Evolutionary conservation across 2,888 invertebrate genomes (phyloP).

Genomic region (Parthenolecanium corni): DNA sequence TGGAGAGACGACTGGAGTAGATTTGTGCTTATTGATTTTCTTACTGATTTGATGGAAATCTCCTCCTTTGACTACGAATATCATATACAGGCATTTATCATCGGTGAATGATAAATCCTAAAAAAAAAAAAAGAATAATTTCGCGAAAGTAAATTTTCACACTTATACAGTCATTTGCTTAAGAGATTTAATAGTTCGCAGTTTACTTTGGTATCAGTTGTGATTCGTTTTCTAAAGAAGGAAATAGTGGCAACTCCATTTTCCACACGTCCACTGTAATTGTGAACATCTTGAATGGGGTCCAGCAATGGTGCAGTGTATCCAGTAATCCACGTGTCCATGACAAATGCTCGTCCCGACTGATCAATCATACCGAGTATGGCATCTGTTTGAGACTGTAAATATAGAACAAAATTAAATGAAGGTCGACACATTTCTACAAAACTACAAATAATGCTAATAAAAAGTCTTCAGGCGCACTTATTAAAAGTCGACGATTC

Average conservation of each 20-base stretch:
- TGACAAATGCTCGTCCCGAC: constrained; percentile 64
- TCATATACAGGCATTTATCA: constrained; percentile 68
- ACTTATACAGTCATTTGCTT: background rate
- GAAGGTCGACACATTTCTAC: background rate
- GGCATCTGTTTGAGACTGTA: constrained; percentile 72
- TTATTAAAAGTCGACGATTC: background rate
- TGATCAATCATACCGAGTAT: constrained; percentile 80
- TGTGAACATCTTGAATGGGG: constrained; percentile 58
- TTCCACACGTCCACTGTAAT: constrained; percentile 54
- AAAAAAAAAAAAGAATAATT: constrained; percentile 28
- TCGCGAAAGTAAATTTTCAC: background rate
- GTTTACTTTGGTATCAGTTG: constrained; percentile 49
- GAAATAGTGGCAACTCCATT: constrained; percentile 67
- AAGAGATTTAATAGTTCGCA: background rate
- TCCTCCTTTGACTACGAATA: constrained; percentile 78
- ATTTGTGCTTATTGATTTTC: constrained; percentile 67
- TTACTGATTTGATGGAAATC: constrained; percentile 71
- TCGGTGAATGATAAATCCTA: constrained; percentile 73
- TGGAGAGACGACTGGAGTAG: constrained; percentile 57
- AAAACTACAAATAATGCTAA: background rate
- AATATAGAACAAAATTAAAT: constrained; percentile 29
- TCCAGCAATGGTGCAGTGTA: constrained; percentile 65
- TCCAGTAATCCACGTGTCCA: constrained; percentile 78
- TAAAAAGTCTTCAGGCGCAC: too few relatives aligned
- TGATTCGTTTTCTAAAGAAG: constrained; percentile 64